A percentile compares a stretch with the other conserved stretches of the same genome.
These are phyloP conservation scores for Blastobasis adustella DNA, from an alignment of 2,888 invertebrate species.

Conservation along the genomic window DNA sequence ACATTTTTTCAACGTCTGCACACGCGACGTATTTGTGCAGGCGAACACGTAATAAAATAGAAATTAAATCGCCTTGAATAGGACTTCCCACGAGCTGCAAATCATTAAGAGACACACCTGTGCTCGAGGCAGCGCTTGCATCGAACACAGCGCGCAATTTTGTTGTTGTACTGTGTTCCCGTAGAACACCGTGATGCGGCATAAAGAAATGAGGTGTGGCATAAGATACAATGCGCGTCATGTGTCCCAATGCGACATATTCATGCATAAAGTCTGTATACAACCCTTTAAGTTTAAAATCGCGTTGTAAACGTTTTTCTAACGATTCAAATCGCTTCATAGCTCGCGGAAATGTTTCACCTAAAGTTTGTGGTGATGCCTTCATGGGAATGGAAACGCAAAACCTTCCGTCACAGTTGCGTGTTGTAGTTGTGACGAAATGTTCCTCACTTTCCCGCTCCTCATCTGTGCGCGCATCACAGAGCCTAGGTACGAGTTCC, in stretches of 20 bases:
- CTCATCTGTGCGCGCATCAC: conserved; percentile 3
- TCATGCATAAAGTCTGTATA: conserved; percentile 15
- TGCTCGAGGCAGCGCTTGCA: conserved; percentile 8
- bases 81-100: conserved; percentile 15
- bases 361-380: conserved; percentile 8
- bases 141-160: conserved; percentile 11
- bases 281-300: conserved; percentile 7
- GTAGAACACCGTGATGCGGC: conserved; percentile 15
- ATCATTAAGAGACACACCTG: conserved; percentile 15
- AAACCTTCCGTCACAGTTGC: conserved; percentile 10
- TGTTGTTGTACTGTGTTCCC: conserved; percentile 9
- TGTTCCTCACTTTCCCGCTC: conserved; percentile 7
- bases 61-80: conserved; percentile 18
- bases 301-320: conserved; percentile 10
- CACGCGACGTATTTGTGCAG: conserved; percentile 13
- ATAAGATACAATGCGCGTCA: conserved; percentile 6
- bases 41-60: conserved; percentile 19
- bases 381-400: conserved; percentile 11
- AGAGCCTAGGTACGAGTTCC: conserved; percentile 2
- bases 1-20: conserved; percentile 18
- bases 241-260: conserved; percentile 13
- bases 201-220: conserved; percentile 9
- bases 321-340: conserved; percentile 11
- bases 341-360: conserved; percentile 11
- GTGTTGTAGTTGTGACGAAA: conserved; percentile 8